Base-by-base conservation (phyloP, 2,888 invertebrate genomes). In the Lysandra bellargus region DNA sequence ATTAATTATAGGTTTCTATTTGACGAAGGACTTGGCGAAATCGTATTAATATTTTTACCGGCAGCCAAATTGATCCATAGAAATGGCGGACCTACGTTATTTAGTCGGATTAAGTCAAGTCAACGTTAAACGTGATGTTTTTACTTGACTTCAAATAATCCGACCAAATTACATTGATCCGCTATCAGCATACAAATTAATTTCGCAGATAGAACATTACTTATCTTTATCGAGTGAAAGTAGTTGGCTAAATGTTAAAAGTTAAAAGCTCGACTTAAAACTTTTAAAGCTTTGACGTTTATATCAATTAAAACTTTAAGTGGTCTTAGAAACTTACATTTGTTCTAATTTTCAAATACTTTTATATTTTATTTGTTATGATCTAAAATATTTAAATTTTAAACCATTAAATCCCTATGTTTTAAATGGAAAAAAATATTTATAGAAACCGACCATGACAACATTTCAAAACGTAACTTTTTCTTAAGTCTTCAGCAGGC, bases 1-100 rank as follows among this genome's bases (percentile, higher is more conserved):
- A 57, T 76, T 33, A 76, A 76, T 76, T 23, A 44, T 30, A 57
- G 33, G 33, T 76, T 76, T 76, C 76, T 57, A 30, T 76, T 53
- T 33, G 30, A 23, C 30, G 4, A 30, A 76, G 53, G 76, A 53
- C 30, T 76, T 57, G 17, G 53, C 57, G 6, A 33, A 53, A 57
- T 57, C 74, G 1, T 37, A 76, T 57, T 2, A 57, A 76, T 49
- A 75, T 49, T 75, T 76, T 40, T 23, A 61, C 23, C 23, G 23
- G 23, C 17, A 2, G 5, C 23, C 23, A n/a, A 23, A 61, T 61
- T 61, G 23, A 61, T 61, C 23, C 61, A 2, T 23, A 61, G 49
- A 61, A 61, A 61, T 61, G 2, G 2, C 6, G 4, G 17, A 57
- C 12, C 12, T 14, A 53, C 14, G 53, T 4, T 57, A 4, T 17